Evolutionary conservation across 2,797 vertebrate species (phyloP).

Genomic region (Pyrocephalus nanus): DNA sequence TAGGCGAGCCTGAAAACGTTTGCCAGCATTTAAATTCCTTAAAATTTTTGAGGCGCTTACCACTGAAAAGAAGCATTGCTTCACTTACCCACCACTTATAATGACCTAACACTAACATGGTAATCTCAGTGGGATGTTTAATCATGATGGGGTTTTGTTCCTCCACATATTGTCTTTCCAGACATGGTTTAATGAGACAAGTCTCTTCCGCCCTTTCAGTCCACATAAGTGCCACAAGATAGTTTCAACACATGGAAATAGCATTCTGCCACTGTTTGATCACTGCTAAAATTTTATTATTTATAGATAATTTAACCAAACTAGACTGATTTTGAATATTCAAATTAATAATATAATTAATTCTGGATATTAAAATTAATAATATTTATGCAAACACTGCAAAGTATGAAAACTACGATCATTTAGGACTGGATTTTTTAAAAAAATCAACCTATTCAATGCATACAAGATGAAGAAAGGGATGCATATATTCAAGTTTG

Average conservation of each 20-base stretch:
- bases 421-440: background rate
- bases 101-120: slow-evolving; percentile 24
- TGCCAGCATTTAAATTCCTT: background rate
- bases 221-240: background rate
- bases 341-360: background rate
- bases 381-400: background rate
- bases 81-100: slow-evolving; percentile 5
- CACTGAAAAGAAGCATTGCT: background rate
- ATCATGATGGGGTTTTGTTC: background rate
- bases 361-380: background rate
- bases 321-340: slow-evolving; percentile 7
- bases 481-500: background rate
- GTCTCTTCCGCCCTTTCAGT: slow-evolving; percentile 20
- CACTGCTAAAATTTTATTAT: slow-evolving; percentile 2
- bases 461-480: background rate
- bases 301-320: slow-evolving; percentile 40
- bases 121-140: slow-evolving; percentile 37
- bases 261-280: background rate
- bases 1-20: background rate
- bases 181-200: slow-evolving; percentile 28
- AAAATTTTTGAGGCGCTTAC: background rate
- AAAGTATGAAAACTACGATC: background rate
- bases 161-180: slow-evolving; percentile 6
- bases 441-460: background rate
- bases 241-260: background rate